Base-by-base conservation (phyloP, 2,797 vertebrate genomes). In the Yasuhikotakia modesta region DNA sequence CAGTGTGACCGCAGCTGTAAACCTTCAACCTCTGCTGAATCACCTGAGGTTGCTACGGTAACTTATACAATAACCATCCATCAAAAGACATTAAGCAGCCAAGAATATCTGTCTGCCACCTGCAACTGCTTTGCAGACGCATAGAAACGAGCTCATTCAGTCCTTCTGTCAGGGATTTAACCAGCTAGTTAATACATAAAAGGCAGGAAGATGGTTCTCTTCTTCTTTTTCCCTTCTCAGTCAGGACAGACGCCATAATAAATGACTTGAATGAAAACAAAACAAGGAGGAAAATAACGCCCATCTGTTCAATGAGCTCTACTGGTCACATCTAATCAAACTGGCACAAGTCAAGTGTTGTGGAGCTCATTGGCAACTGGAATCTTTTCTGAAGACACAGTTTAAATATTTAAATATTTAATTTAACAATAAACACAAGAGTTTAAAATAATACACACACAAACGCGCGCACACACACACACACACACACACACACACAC, bases 31-130 rank as follows among this genome's bases (percentile, higher is more conserved):
- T 50, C 64, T 61, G 19, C 50, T 78, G 79, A 81, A 70, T 82
- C 77, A 82, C 82, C 79, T 77, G 52, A 73, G 72, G 79, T 81
- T 70, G 60, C 73, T 70, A 82, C 30, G 58, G 77, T 76, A 73
- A 74, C 69, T 68, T 73, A 84, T 68, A 77, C 46, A 84, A 79
- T 75, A 66, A 16, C 70, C 65, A 81, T 70, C 71, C 68, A 78
- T 79, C 71, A 58, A 52, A 76, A 73, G 58, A 71, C 65, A 70
- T 82, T 70, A 78, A 19, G 22, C 69, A 52, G 52, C 55, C 66
- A 79, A 39, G 61, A 81, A 81, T 71, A 63, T 24, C 58, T 60
- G 27, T 60, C 35, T 32, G 14, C 19, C 0, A 21, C 30, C 43
- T 61, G 32, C 22, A 46, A 12, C 16, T 0, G 17, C 16, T 50